These are phyloP conservation scores for Ceraclea dissimilis DNA, from an alignment of 2,888 invertebrate species.

Conservation along the genomic window DNA sequence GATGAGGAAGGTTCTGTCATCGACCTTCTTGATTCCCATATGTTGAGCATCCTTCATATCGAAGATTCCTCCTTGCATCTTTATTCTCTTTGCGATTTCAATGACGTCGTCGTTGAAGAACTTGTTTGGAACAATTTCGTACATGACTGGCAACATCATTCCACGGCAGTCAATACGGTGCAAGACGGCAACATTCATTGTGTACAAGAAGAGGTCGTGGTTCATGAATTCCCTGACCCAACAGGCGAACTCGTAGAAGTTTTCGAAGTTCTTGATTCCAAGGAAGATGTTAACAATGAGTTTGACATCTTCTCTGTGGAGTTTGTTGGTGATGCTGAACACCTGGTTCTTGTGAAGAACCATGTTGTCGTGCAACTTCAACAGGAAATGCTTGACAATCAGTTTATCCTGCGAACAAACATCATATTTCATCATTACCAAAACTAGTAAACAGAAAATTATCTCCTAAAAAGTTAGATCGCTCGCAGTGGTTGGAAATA, in stretches of 20 bases:
- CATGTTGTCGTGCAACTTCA: slow-evolving; percentile 20
- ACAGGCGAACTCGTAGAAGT: slow-evolving; percentile 58
- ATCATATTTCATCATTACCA: background rate
- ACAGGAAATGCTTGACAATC: slow-evolving; percentile 9
- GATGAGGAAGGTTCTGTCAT: slow-evolving; percentile 51
- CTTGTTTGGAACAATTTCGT: slow-evolving; percentile 71
- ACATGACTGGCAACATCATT: slow-evolving; percentile 61
- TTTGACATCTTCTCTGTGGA: slow-evolving; percentile 55
- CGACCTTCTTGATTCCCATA: slow-evolving; percentile 40
- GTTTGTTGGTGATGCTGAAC: slow-evolving; percentile 54
- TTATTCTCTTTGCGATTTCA: slow-evolving; percentile 57
- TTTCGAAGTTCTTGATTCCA: slow-evolving; percentile 61
- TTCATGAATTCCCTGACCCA: slow-evolving; percentile 66
- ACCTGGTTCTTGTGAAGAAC: slow-evolving; percentile 44
- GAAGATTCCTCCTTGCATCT: slow-evolving; percentile 51
- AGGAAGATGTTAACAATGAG: slow-evolving; percentile 56
- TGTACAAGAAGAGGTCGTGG: slow-evolving; percentile 66
- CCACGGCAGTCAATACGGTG: slow-evolving; percentile 60
- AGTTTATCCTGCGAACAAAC: slow-evolving; percentile 6
- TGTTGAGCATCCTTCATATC: slow-evolving; percentile 39
- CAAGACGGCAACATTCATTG: slow-evolving; percentile 58
- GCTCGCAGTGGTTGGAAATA: too few species aligned
- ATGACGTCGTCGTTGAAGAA: slow-evolving; percentile 67
- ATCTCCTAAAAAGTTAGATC: too few species aligned
- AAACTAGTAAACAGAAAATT: too few species aligned